Conservation (phyloP, 1,140 invertebrate species). For the Panulirus ornatus region DNA sequence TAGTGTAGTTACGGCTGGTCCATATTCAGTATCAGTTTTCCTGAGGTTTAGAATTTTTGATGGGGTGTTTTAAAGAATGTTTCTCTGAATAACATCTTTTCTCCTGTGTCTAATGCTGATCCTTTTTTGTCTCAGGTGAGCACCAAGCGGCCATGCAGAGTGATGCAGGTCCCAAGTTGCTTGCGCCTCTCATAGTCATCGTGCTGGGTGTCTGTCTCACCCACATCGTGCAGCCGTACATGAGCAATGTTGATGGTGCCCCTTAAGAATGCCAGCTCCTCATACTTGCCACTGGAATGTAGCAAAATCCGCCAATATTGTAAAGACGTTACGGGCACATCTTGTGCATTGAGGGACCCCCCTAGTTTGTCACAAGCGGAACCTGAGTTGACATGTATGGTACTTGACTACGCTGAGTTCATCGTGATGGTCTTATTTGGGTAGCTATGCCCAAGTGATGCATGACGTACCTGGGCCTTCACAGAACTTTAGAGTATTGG, state of each 20-base stretch:
- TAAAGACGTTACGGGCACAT: not conserved
- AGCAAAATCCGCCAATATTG: not conserved
- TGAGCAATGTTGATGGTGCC: not conserved
- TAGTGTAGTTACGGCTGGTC: no score
- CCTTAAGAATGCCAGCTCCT: not conserved
- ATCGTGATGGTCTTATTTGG: not conserved
- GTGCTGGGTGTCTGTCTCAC: not conserved
- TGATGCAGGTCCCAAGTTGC: not conserved
- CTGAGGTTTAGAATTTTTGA: no score
- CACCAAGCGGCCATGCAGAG: slow-evolving; percentile 56
- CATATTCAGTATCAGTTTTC: no score
- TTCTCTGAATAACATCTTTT: no score
- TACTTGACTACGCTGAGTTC: no score
- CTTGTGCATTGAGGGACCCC: not conserved
- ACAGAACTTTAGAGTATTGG: not conserved
- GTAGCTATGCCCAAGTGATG: not conserved
- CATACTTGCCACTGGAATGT: no score
- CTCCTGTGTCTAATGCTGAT: not conserved
- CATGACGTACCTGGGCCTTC: not conserved
- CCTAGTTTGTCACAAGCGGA: not conserved
- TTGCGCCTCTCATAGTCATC: not conserved
- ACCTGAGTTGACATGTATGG: no score
- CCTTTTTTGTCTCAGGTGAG: slow-evolving; percentile 11
- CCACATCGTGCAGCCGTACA: not conserved
- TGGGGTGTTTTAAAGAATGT: no score